Evolutionary conservation across 2,113 vertebrate genomes (phyloP), one percentile per base, ranked within the genome.

Genomic region (Syngnathus floridae): DNA sequence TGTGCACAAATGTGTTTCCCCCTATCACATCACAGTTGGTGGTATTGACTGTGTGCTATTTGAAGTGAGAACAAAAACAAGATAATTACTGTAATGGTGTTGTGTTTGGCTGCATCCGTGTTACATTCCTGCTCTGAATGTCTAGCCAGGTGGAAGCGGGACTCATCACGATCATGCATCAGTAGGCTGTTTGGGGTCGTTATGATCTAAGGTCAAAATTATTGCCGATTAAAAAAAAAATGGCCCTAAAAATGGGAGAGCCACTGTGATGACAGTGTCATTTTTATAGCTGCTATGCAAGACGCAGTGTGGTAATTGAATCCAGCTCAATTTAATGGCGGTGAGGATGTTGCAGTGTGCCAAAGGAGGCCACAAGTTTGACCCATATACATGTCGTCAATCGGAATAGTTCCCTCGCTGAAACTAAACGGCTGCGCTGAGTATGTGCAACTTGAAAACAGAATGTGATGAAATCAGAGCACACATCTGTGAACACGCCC

Each of bases 181-280:
- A 7, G 65, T 0, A 87, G 88, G 66, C 36, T 10, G 12, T 41
- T 31, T 7, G 89, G n/a, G 90, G 0, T 37, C 71, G 26, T 19
- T 40, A 1, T 89, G 89, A 81, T 58, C 40, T 31, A 83, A 89
- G 89, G 90, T 86, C 49, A 73, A 77, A 71, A 41, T 54, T 70
- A 54, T 13, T 1, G n/a, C 6, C 16, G 10, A 58, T n/a, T 2
- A 51, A 51, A 51, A 22, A 21, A 52, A 52, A 54, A 12, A 52
- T 26, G 10, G 51, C n/a, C 36, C 36, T 58, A 10, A 36, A 12
- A 19, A 21, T 46, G 22, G 5, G 21, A 56, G 7, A 45, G 16
- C 13, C 16, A 11, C 16, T 36, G 16, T 36, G 31, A 57, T 35
- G 48, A 51, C 49, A 51, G 19, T 10, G 22, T 17, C 22, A 22